Evolutionary conservation across 2,888 invertebrate species (phyloP).

Genomic region (Ectropis crepuscularia): DNA sequence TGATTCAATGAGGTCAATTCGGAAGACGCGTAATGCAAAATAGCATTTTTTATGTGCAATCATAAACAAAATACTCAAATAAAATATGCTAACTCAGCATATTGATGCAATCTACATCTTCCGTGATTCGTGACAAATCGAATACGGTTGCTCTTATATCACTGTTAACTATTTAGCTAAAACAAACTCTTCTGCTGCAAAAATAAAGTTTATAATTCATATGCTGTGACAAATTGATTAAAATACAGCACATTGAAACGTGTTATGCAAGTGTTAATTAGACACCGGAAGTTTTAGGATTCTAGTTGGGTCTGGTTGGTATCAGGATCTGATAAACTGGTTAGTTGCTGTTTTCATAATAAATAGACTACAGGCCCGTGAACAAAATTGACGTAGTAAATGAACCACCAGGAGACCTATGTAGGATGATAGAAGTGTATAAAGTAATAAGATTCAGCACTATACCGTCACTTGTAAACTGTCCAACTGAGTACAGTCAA

Average conservation of each 20-base stretch:
- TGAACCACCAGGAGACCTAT: too few species aligned
- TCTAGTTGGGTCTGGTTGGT: conserved; percentile 8
- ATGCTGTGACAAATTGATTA: background rate
- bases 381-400: too few species aligned
- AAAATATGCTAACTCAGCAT: conserved; percentile 41
- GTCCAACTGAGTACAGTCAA: too few species aligned
- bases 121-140: conserved; percentile 49
- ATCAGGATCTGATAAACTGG: conserved; percentile 8
- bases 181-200: conserved; percentile 38
- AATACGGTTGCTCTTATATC: conserved; percentile 51
- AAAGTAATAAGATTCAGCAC: too few species aligned
- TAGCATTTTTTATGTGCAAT: too few species aligned
- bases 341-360: background rate
- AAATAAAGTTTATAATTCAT: conserved; percentile 14
- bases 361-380: too few species aligned
- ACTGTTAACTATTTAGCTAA: conserved; percentile 51
- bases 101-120: conserved; percentile 45
- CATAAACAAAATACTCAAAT: too few species aligned
- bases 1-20: too few species aligned
- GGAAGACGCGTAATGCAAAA: too few species aligned
- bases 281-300: conserved; percentile 18
- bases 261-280: conserved; percentile 22
- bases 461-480: too few species aligned
- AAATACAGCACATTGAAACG: conserved; percentile 15
- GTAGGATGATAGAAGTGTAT: too few species aligned